Base-by-base conservation (phyloP, 2,888 invertebrate genomes). In the Ptychoptera albimana region DNA sequence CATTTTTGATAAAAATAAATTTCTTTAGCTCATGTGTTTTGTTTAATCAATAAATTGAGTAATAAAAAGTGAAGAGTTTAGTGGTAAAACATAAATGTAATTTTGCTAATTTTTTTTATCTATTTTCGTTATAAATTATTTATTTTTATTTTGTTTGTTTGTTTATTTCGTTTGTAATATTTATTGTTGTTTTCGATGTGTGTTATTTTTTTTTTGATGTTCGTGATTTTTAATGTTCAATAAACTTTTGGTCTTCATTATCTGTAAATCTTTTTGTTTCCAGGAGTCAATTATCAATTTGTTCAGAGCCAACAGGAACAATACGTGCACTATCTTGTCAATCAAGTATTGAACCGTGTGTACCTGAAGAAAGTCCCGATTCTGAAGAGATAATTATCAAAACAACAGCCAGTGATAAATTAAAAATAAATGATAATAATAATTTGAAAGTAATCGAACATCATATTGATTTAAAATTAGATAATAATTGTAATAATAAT, bases 281-380 rank as follows among this genome's bases (percentile, higher is more conserved):
- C 46, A 60, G 60, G 44, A 58, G 57, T 39, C 66, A 66, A 51
- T 51, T 65, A 29, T 65, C 65, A 0, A 61, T 66, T 3, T 66
- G 64, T 46, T 66, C 65, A 4, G 65, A 66, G 48, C 60, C 60
- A 23, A 56, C 58, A 2, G 53, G 57, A 44, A 56, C 58, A 29
- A 40, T 48, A 29, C 60, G 57, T 12, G 57, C 62, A 46, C 50
- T 65, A 30, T 64, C 65, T 2, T 64, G 64, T 4, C 65, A 66
- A 49, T 64, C 64, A 5, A 65, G 64, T 47, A 53, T 64, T 45
- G 65, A 65, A 46, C 65, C 65, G 1, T 60, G 61, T 13, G 53
- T 65, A n/a, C 57, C 60, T 9, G 65, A 65, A 54, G 65, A 64
- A 49, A 57, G 52, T 12, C 49, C 52, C 30, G 53, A 53, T 38